phyloP scores from a whole-genome alignment of 2,113 vertebrate species.

The Sakesphorus luctuosus region DNA sequence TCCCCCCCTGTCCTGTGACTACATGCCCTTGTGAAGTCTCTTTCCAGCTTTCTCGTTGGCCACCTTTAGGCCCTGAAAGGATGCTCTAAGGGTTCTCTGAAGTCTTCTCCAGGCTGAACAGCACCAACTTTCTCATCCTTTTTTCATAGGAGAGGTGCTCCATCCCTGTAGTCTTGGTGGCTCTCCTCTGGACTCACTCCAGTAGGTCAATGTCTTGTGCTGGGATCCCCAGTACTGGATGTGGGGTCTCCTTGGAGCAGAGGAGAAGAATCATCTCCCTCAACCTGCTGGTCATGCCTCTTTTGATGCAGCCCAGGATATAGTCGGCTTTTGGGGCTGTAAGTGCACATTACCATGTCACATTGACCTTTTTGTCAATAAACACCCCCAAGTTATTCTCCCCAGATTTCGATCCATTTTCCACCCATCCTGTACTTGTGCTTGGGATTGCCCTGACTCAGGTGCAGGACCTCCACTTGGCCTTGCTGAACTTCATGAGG shows the following conservation, averaged over 20 bases:
- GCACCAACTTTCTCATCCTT: not conserved
- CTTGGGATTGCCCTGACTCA: not conserved
- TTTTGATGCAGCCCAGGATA: not conserved
- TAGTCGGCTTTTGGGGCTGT: not conserved
- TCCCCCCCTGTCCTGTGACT: not conserved
- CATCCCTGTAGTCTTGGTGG: not conserved
- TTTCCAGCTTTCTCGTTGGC: not conserved
- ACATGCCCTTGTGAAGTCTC: not conserved
- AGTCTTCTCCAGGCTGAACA: not conserved
- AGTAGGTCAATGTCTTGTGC: rapidly evolving
- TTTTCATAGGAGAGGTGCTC: not conserved
- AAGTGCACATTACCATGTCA: not conserved
- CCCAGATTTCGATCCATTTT: not conserved
- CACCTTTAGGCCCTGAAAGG: not conserved
- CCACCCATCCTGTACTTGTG: not conserved
- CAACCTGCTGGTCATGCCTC: not conserved
- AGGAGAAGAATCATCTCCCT: not conserved
- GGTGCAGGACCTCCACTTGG: not conserved
- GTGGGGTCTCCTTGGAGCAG: not conserved
- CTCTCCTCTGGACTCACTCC: not conserved
- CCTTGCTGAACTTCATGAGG: not conserved
- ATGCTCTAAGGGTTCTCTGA: not conserved
- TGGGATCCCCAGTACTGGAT: not conserved
- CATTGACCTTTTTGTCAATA: not conserved
- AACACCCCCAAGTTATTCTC: not conserved